Base-by-base conservation (phyloP, 1,140 invertebrate species). In the Aphelenchoides besseyi region DNA sequence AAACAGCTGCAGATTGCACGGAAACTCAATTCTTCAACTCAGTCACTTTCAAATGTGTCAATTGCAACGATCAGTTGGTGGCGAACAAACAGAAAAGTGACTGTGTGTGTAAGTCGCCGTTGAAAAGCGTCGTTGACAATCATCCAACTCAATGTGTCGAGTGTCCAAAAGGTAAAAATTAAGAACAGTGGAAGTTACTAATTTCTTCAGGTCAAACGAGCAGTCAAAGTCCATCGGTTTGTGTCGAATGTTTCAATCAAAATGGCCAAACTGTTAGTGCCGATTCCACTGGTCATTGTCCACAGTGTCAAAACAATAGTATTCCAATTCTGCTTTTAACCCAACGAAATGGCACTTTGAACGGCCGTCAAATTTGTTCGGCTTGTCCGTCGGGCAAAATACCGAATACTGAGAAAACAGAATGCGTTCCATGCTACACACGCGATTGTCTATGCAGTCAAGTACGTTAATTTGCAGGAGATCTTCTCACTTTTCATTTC, bases 401-500 rank as follows among this genome's bases (percentile, higher is more conserved):
- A 23, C 36, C 73, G 16, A 36, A 61, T 36, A n/a, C 8, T 2
- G 16, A 33, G 5, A 12, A 32, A 30, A 9, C 23, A 32, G 3
- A 53, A 29, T 76, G 75, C 66, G 63, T 73, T 33, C 23, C 68
- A n/a, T 76, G 75, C 57, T 29, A n/a, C n/a, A 35, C 23, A 32
- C 16, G 37, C 41, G 55, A 77, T 37, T 76, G 73, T 62, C 57
- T 75, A 18, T 74, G 73, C 37, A 18, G 12, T 57, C 63, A 41
- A 29, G 77, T 70, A 30, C 74, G 2, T 3, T 18, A 8, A 3
- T 69, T 74, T 74, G 12, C 12, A 48, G 41, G 23, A 48, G 41
- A 48, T 23, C 41, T 23, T 48, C 23, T 48, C 41, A 12, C 23
- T n/a, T n/a, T n/a, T n/a, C 48, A 66, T 9, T 68, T 68, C n/a